Evolutionary conservation across 2,888 invertebrate species (phyloP).

Genomic region (Kryphioiulus occultus): DNA sequence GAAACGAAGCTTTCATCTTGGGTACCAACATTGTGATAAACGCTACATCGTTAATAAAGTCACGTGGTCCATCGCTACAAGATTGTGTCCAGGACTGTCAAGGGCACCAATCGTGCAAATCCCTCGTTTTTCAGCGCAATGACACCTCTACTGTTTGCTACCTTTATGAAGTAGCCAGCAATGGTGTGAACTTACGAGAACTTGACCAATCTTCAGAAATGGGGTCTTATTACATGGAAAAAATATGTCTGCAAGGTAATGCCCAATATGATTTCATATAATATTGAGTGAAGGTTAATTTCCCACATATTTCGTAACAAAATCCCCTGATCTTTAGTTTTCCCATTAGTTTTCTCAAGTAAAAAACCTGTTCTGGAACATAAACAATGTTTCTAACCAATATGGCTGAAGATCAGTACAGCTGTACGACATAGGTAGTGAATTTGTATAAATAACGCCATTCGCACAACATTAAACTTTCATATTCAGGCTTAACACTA

Average conservation of each 20-base stretch:
- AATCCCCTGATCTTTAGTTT: no score
- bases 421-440: no score
- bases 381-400: no score
- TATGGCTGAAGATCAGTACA: no score
- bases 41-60: not conserved
- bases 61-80: not conserved
- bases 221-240: conserved; percentile 47
- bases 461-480: no score
- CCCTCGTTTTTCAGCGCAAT: conserved; percentile 27
- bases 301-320: no score
- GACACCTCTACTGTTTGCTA: not conserved
- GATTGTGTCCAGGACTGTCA: conserved; percentile 20
- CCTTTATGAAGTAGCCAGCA: not conserved
- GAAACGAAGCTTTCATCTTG: conserved; percentile 30
- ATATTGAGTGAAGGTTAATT: no score
- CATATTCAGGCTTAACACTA: no score
- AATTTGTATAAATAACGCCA: no score
- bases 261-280: not conserved
- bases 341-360: no score
- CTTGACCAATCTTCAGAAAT: not conserved
- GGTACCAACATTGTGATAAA: conserved; percentile 18
- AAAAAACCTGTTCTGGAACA: no score
- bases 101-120: conserved; percentile 1
- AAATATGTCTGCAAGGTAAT: conserved; percentile 45
- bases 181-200: not conserved